Evolutionary conservation across 2,888 invertebrate genomes (phyloP), one percentile per base, ranked within the genome.

Genomic region (Apamea anceps): DNA sequence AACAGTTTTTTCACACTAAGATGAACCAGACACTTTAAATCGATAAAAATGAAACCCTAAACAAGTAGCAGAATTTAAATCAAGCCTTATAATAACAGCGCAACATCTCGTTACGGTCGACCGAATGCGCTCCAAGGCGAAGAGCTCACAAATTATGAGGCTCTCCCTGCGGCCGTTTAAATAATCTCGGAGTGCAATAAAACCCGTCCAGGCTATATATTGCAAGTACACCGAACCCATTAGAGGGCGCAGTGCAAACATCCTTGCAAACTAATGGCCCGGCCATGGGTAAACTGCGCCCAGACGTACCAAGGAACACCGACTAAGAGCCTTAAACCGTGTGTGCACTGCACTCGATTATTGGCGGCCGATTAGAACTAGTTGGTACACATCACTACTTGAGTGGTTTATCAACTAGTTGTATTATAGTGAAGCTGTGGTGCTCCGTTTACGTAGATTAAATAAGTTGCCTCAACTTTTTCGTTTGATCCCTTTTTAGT

Each of bases 131-230:
- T 90, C 88, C 79, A 88, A 92, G 90, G 77, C 89, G 90, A 86
- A 90, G 89, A 90, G 86, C 90, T 90, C 87, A 87, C 89, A 90
- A 94, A 92, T 94, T 94, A 94, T 94, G 91, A 91, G 92, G 89
- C 76, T 79, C 80, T 88, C 91, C 87, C 90, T 88, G 88, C 80
- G 90, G 92, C 93, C 93, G 94, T 94, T 94, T 94, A 95, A 94
- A 94, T 95, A 95, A 95, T 94, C 94, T 94, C 91, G 88, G 92
- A 89, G 68, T 90, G 94, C 93, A 94, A 94, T 95, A 94, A 94
- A 94, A 93, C 90, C 91, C 87, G 90, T 77, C 73, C 83, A 70
- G 85, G 91, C 93, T 89, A 94, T 95, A 94, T 94, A 94, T 94
- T 92, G 93, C 94, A 90, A 92, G 94, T 93, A 92, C 91, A 91